Base-by-base conservation (phyloP, 1,140 invertebrate genomes). In the Euura saliciscinereae region DNA sequence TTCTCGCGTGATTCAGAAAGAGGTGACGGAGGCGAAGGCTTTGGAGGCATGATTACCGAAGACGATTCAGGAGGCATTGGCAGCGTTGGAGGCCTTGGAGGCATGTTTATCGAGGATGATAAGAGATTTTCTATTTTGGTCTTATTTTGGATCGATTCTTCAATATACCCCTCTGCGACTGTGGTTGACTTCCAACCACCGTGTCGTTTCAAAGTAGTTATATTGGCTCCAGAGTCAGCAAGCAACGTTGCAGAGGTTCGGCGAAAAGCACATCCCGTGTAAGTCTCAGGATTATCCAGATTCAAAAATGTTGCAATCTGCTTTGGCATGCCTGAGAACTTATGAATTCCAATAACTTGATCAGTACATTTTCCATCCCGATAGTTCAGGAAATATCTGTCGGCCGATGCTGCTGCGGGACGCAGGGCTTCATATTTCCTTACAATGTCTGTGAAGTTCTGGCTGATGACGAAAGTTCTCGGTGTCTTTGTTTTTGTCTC, bases 331-430 rank as follows among this genome's bases (percentile, higher is more conserved):
- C 44, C 13, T 3, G 69, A 51, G 43, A 75, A 68, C 66, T 71
- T 75, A 45, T 73, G 71, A 43, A 45, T 68, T 3, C 71, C 74
- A 43, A 75, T 75, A 44, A 51, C 67, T 65, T 75, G 74, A 45
- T 45, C 13, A n/a, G 51, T 65, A 46, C 74, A 75, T 59, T 75
- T 73, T 11, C 71, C 74, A 45, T 75, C 28, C 10, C 65, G 65
- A 44, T 73, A 73, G 45, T 73, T 70, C n/a, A 75, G 28, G 65
- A 73, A 73, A 45, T 73, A 71, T 71, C 59, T 28, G 44, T 69
- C 10, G 6, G 6, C 59, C 5, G 46, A 28, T 6, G 8, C 10
- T 67, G 65, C 46, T 46, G 13, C 10, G 45, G 65, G 73, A 7
- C 64, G 70, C 10, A 66, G 59, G 66, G 51, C 67, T 69, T 45